A percentile compares a stretch with the other conserved stretches of the same genome.
Conservation (phyloP, 2,888 invertebrate species). For the Drosophila maculinotata region DNA sequence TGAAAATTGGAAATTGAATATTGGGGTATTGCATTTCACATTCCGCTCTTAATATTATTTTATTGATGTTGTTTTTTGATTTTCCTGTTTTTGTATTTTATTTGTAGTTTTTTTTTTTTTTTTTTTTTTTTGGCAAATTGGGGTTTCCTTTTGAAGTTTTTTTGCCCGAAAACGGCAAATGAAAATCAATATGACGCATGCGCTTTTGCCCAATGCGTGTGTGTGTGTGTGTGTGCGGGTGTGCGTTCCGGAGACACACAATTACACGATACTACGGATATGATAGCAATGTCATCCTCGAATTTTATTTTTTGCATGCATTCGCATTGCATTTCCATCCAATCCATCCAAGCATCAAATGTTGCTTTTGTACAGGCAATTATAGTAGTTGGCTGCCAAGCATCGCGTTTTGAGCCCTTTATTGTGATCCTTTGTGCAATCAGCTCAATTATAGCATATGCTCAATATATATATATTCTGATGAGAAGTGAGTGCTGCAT, state of each 20-base stretch:
- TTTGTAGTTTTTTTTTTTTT: constrained; percentile 15
- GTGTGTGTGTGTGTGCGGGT: constrained; percentile 11
- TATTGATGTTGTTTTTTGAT: constrained; percentile 21
- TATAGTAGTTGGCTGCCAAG: no score
- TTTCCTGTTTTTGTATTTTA: no score
- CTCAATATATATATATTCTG: no score
- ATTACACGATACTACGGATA: constrained; percentile 38
- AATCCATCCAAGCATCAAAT: not conserved
- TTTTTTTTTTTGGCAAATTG: constrained; percentile 59
- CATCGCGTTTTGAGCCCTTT: no score
- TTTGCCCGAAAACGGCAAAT: constrained; percentile 49
- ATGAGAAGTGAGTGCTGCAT: no score
- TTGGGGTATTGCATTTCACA: constrained; percentile 47
- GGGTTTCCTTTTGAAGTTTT: constrained; percentile 74
- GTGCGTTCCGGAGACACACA: constrained; percentile 42
- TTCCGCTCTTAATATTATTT: constrained; percentile 24
- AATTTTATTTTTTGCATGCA: not conserved
- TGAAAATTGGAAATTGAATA: constrained; percentile 27
- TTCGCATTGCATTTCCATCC: constrained; percentile 3
- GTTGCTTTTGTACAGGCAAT: not conserved
- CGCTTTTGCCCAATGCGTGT: constrained; percentile 45
- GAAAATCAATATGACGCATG: constrained; percentile 80
- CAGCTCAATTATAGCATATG: no score
- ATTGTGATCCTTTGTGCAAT: no score
- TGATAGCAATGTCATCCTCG: constrained; percentile 13